Percentiles rank a stretch among this genome's conserved stretches.
Conservation (phyloP, 2,888 invertebrate species). For the Tachina fera region DNA sequence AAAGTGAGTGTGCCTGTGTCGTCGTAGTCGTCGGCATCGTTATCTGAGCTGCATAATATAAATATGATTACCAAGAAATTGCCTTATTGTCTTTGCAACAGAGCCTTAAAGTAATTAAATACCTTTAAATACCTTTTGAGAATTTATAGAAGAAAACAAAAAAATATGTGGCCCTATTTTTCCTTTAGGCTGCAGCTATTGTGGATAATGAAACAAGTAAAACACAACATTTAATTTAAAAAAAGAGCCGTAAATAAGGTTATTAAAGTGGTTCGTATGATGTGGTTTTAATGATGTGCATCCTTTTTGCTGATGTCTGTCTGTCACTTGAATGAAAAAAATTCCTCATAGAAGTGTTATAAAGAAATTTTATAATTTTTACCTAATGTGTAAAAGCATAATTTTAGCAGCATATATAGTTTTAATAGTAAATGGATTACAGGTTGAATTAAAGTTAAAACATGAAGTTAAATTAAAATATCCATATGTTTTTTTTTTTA, state of each 20-base stretch:
- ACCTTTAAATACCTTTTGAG: slow-evolving; percentile 51
- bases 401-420: background rate
- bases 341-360: slow-evolving; percentile 1
- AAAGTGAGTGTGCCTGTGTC: background rate
- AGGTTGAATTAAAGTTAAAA: background rate
- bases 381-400: background rate
- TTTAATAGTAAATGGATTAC: background rate
- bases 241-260: slow-evolving; percentile 16
- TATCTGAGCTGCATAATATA: slow-evolving; percentile 63
- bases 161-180: slow-evolving; percentile 17
- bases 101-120: slow-evolving; percentile 60
- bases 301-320: slow-evolving; percentile 22
- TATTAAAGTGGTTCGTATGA: slow-evolving; percentile 24
- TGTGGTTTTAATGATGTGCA: slow-evolving; percentile 8
- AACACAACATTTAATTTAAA: background rate
- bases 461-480: too few relatives aligned
- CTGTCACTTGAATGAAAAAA: background rate
- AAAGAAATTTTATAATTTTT: background rate
- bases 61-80: slow-evolving; percentile 65
- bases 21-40: slow-evolving; percentile 37
- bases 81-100: slow-evolving; percentile 13
- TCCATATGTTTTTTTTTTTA: too few relatives aligned
- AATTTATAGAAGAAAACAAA: slow-evolving; percentile 26
- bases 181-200: slow-evolving; percentile 20
- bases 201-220: background rate